Evolutionary conservation across 1,140 invertebrate genomes (phyloP), one percentile per base, ranked within the genome.

Genomic region (Solen grandis): DNA sequence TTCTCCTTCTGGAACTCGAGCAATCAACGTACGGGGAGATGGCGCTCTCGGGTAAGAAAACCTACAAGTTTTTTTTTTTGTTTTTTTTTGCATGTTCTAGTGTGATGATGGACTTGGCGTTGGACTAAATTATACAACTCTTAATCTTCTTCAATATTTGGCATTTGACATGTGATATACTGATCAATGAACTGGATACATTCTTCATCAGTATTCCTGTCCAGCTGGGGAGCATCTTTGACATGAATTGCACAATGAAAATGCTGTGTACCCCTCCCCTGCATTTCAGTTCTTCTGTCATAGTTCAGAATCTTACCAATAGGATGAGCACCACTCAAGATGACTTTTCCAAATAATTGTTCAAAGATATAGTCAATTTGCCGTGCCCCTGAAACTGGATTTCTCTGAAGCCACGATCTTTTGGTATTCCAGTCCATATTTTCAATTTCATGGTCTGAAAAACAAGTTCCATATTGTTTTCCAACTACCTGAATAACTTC

Each of bases 281-380:
- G 72, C 57, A 75, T 75, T 75, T 75, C 72, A 8, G 72, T 75
- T 75, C 72, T 75, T 75, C 29, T 75, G 50, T 75, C 72, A 33
- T 75, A 75, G 57, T 65, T 66, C 27, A 52, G 25, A 19, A 77
- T 65, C 38, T 52, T 2, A n/a, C 60, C 73, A 76, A 54, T 65
- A 33, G 46, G 73, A 41, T 76, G 27, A 46, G 22, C 10, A 52
- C 59, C 59, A 65, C 27, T 76, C 29, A 76, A 33, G 19, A 65
- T 65, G 5, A 74, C 72, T 29, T 74, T 74, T 29, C 31, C 35
- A 62, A 65, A 76, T 35, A 76, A 65, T 14, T 76, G 73, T 54
- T 76, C 73, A 36, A 76, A 76, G 25, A 74, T 74, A 22, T 60
- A 74, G 60, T 65, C 38, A 5, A 63, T 76, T 25, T 76, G 73